These are phyloP conservation scores for Eurypyga helias DNA, from an alignment of 2,113 vertebrate genomes.

Conservation along the genomic window DNA sequence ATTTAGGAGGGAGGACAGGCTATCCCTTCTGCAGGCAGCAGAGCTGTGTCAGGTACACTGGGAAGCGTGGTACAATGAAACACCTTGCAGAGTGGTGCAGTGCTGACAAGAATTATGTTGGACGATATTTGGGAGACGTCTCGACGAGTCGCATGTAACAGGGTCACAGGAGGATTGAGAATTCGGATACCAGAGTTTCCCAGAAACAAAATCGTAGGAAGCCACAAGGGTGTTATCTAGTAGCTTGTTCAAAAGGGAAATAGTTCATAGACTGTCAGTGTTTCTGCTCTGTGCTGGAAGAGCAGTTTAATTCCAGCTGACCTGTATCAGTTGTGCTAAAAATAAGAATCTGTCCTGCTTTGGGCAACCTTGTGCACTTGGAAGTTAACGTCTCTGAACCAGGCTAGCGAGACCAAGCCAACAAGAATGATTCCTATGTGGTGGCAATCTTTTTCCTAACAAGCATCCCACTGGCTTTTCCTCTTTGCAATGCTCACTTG, in stretches of 20 bases:
- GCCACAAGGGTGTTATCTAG: not conserved
- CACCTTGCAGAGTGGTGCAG: rapidly evolving
- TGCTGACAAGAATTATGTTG: not conserved
- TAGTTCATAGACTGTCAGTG: too few species aligned
- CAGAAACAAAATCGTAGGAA: not conserved
- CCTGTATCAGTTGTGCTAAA: not conserved
- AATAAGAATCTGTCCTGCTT: not conserved
- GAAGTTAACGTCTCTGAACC: not conserved
- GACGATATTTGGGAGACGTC: rapidly evolving
- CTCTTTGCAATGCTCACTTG: not conserved
- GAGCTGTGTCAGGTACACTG: rapidly evolving
- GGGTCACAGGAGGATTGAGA: not conserved
- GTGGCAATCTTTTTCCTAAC: not conserved
- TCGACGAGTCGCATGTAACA: rapidly evolving
- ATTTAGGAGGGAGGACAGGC: not conserved
- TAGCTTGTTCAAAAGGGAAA: not conserved
- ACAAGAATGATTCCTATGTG: rapidly evolving
- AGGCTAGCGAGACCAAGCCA: not conserved
- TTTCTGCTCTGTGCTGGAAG: not conserved
- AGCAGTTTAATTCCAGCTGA: not conserved
- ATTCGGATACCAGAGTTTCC: too few species aligned
- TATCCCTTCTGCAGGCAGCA: not conserved
- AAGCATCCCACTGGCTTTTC: not conserved
- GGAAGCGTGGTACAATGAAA: not conserved
- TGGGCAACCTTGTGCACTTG: not conserved